Conservation (phyloP, 1,140 invertebrate genomes). For the Drosophila pachea region DNA sequence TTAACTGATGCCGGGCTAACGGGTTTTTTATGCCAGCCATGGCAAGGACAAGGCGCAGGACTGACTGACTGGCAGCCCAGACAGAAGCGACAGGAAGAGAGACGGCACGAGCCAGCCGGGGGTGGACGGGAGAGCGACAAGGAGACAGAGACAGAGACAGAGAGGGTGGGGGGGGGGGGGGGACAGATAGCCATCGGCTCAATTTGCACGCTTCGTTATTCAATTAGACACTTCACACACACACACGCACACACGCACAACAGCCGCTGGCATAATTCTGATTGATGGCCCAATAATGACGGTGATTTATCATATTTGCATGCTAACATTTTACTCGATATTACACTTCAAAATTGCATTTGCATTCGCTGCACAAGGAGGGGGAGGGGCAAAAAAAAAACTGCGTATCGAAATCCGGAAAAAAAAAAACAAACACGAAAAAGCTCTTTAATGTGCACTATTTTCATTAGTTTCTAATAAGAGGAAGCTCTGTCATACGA, state of each 20-base stretch:
- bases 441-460: not conserved
- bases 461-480: too few species aligned
- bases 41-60: constrained; percentile 42
- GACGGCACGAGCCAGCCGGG: constrained; percentile 2
- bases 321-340: constrained; percentile 50
- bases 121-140: not conserved
- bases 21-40: constrained; percentile 26
- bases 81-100: constrained; percentile 2
- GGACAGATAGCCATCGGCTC: constrained; percentile 42
- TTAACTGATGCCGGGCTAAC: constrained; percentile 61
- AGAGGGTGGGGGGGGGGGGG: not conserved
- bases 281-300: constrained; percentile 76
- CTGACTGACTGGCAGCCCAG: not conserved
- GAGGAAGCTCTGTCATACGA: too few species aligned
- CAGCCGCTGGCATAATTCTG: constrained; percentile 68
- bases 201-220: constrained; percentile 78
- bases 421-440: not conserved
- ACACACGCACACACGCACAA: constrained; percentile 21
- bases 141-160: not conserved
- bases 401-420: not conserved
- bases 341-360: constrained; percentile 37
- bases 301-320: constrained; percentile 78
- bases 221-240: constrained; percentile 74
- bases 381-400: too few species aligned
- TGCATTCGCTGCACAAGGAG: not conserved